Evolutionary conservation across 2,797 vertebrate species (phyloP).

Genomic region (Phylloscopus collybita): DNA sequence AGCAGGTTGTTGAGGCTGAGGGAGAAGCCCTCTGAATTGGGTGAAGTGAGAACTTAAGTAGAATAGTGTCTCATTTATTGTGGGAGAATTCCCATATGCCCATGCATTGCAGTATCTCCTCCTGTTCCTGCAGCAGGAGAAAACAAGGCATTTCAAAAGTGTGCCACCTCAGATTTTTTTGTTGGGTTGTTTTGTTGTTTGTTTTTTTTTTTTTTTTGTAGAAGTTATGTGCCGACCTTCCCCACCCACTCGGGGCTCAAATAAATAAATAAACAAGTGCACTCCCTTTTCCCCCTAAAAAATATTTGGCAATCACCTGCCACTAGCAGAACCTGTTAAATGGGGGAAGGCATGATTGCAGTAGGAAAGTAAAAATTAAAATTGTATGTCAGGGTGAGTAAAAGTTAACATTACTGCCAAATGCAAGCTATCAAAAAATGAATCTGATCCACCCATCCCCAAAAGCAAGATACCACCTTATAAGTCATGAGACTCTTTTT

Average conservation of each 20-base stretch:
- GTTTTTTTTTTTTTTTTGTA: background rate
- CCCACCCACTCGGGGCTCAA: background rate
- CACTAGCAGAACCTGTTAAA: slow-evolving; percentile 59
- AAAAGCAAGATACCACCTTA: slow-evolving; percentile 60
- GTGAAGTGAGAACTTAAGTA: slow-evolving; percentile 4
- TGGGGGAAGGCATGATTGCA: slow-evolving; percentile 23
- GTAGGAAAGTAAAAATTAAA: slow-evolving; percentile 23
- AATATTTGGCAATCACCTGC: slow-evolving; percentile 39
- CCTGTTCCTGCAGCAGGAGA: background rate
- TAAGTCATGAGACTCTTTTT: slow-evolving; percentile 27
- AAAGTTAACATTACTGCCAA: slow-evolving; percentile 48
- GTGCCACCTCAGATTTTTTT: background rate
- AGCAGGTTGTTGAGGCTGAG: background rate
- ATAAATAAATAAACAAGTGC: slow-evolving; percentile 45
- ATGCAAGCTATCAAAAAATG: background rate
- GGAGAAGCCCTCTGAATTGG: slow-evolving; percentile 16
- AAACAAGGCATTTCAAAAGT: background rate
- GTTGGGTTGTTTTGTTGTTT: background rate
- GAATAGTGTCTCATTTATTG: background rate
- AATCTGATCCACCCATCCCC: slow-evolving; percentile 37
- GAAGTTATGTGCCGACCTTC: background rate
- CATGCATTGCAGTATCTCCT: background rate
- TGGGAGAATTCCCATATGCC: slow-evolving; percentile 50
- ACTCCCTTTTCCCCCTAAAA: slow-evolving; percentile 24
- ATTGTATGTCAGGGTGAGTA: slow-evolving; percentile 17